Evolutionary conservation across 2,113 vertebrate genomes (phyloP), one percentile per base, ranked within the genome.

Genomic region (Microtus pennsylvanicus): DNA sequence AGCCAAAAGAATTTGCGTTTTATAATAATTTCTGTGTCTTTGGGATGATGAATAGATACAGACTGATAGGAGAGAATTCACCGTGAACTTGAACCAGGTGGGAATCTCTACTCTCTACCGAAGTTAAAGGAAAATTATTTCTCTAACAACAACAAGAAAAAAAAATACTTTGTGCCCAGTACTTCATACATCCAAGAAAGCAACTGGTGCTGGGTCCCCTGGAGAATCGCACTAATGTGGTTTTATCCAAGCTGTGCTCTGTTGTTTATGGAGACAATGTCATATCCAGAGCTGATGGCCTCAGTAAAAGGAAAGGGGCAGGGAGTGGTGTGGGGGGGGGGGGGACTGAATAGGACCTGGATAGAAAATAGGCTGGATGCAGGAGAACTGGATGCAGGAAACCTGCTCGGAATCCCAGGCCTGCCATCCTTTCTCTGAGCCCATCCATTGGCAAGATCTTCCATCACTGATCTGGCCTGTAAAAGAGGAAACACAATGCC

Each of bases 401-500:
- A 55, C 12, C 14, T 22, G 28, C 19, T 50, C 42, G 2, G 61
- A 80, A 47, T n/a, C 72, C 58, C 22, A 35, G 12, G 1, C 52
- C 86, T 45, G 65, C 70, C 26, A 5, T 19, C 92, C 47, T 42
- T 16, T 69, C 47, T 30, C 61, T 45, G n/a, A 28, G n/a, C 50
- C 33, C 67, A 30, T 1, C 42, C 89, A 11, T 47, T 87, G 74
- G 69, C 74, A 91, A 91, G 69, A 76, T 65, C 58, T 38, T 69
- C 45, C 28, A 88, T 30, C 5, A 2, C 24, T 22, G 12, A 94
- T 70, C 50, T 76, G 80, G 65, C 76, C 83, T 52, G 5, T 93
- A 89, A 92, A 89, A 81, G 35, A 58, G 74, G 92, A 89, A 95
- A 95, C 61, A 52, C 47, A 96, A 97, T 94, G 86, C 58, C 65